A percentile compares a stretch with the other conserved stretches of the same genome.
These are phyloP conservation scores for Phodopus roborovskii DNA, from an alignment of 2,113 vertebrate genomes.

Conservation along the genomic window DNA sequence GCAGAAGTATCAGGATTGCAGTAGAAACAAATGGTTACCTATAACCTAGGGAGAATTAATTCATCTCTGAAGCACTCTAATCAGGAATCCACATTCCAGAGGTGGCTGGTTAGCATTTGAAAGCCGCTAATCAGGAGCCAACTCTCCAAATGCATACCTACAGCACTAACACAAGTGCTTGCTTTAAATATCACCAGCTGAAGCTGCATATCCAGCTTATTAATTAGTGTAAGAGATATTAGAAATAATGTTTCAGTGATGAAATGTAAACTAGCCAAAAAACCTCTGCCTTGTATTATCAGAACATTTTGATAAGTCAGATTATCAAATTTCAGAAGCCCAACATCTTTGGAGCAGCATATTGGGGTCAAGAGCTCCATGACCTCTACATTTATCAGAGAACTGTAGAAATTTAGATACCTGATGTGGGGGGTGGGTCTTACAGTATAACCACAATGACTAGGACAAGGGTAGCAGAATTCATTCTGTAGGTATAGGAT, in stretches of 20 bases:
- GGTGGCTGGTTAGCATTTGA: conserved; percentile 78
- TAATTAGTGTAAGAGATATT: conserved; percentile 65
- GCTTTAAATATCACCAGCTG: conserved; percentile 66
- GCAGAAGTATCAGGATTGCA: background rate
- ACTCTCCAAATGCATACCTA: conserved; percentile 54
- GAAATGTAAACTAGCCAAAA: conserved; percentile 45
- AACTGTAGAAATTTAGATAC: background rate
- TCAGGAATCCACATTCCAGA: conserved; percentile 71
- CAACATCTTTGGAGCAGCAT: background rate
- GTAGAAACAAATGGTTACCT: conserved; percentile 59
- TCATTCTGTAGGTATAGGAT: background rate
- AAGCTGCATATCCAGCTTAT: conserved; percentile 33
- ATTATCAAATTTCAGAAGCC: background rate
- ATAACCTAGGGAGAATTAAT: conserved; percentile 64
- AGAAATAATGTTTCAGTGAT: conserved; percentile 53
- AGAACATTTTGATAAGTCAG: conserved; percentile 41
- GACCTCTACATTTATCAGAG: background rate
- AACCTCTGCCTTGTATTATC: background rate
- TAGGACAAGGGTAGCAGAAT: background rate
- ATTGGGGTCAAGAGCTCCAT: background rate
- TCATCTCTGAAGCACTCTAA: conserved; percentile 75
- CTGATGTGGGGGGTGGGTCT: too few species aligned
- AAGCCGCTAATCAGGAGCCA: conserved; percentile 77
- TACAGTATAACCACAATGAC: background rate
- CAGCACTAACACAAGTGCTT: conserved; percentile 68